A percentile compares a stretch with the other conserved stretches of the same genome.
phyloP scores from a whole-genome alignment of 1,140 invertebrate species.

The Meloidogyne exigua region DNA sequence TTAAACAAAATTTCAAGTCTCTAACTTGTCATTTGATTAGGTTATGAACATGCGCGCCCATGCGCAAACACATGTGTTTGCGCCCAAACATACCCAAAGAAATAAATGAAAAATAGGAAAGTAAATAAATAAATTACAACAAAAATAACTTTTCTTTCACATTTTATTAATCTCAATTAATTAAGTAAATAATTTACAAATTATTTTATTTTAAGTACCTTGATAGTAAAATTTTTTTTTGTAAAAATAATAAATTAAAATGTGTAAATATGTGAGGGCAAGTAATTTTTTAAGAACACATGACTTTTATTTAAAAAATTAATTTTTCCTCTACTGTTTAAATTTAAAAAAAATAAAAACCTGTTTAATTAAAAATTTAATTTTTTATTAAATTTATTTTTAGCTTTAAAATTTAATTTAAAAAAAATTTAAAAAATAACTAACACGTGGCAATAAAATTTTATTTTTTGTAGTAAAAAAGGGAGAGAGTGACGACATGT shows the following conservation, averaged over 20 bases:
- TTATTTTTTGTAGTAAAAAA: no score
- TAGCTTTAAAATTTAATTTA: no score
- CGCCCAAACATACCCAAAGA: neutral
- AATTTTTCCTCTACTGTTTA: neutral
- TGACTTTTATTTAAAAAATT: neutral
- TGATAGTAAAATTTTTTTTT: no score
- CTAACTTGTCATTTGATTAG: neutral
- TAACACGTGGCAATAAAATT: no score
- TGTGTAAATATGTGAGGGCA: no score
- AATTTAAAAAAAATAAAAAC: neutral
- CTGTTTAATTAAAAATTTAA: neutral
- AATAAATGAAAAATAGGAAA: neutral
- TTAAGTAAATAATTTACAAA: neutral
- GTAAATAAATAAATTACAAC: neutral
- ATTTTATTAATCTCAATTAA: neutral
- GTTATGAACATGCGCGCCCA: neutral
- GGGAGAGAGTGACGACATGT: no score
- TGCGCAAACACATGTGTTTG: neutral
- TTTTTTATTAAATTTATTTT: no score
- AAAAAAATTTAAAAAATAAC: no score
- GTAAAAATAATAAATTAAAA: no score
- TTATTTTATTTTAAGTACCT: no score
- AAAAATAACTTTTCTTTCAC: neutral
- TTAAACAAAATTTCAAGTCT: neutral
- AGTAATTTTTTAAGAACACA: neutral